Conservation (phyloP, 2,888 invertebrate genomes). For the Crematogaster levior region DNA sequence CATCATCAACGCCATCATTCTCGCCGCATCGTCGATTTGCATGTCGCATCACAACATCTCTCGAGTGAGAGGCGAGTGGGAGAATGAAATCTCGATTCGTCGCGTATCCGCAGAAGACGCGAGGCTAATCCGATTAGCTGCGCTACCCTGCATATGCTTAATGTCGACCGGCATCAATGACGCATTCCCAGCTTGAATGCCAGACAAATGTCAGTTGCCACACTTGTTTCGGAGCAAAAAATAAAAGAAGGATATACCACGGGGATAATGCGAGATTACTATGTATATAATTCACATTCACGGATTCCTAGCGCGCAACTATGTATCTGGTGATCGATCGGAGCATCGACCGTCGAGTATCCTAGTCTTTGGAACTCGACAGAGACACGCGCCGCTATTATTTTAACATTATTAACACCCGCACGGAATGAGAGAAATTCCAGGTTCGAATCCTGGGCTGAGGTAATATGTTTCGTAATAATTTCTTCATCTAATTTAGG, state of each 20-base stretch:
- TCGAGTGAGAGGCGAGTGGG: neutral
- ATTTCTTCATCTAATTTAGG: too few relatives aligned
- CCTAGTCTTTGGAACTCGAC: neutral
- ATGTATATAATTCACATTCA: conserved; percentile 34
- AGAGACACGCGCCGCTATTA: neutral
- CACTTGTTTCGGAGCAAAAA: conserved; percentile 46
- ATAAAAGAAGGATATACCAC: neutral
- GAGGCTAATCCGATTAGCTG: conserved; percentile 35
- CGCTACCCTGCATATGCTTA: conserved; percentile 27
- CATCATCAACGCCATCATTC: neutral
- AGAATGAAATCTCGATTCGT: conserved; percentile 18
- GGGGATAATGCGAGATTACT: conserved; percentile 36
- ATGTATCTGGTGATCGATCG: conserved; percentile 31
- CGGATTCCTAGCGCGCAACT: conserved; percentile 13
- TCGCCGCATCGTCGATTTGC: conserved; percentile 1
- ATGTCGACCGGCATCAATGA: conserved; percentile 45
- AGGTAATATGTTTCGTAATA: too few relatives aligned
- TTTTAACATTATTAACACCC: too few relatives aligned
- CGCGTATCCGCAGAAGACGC: conserved; percentile 17
- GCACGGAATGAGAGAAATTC: too few relatives aligned
- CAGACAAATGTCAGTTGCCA: conserved; percentile 54
- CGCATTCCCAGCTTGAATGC: conserved; percentile 44
- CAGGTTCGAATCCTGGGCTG: too few relatives aligned
- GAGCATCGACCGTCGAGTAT: conserved; percentile 38
- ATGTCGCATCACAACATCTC: neutral